Base-by-base conservation (phyloP, 2,888 invertebrate genomes). In the Euspilapteryx auroguttella region DNA sequence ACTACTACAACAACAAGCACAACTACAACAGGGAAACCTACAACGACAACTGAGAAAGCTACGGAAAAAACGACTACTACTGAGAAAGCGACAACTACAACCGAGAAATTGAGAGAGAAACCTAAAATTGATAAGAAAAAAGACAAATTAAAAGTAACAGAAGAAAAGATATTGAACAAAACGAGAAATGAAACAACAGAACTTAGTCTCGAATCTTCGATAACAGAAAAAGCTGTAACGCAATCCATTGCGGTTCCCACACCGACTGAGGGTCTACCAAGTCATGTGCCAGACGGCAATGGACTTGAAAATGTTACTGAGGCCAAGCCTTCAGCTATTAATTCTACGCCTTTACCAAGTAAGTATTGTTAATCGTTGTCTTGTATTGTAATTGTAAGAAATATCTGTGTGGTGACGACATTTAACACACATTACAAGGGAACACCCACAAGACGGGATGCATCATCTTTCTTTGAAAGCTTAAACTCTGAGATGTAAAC, bases 111-210 rank as follows among this genome's bases (percentile, higher is more conserved):
- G 2, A 32, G 32, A 21, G 53, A 54, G 27, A 52, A 46, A 31
- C 50, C 40, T 17, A 63, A 68, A 38, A 35, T 41, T 4, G 61
- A 66, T 5, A 51, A 51, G 32, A 66, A 71, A 5, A 69, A 69
- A 35, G 68, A 71, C 31, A 68, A 68, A 47, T 65, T 68, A 0
- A 42, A 42, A 4, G 38, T 42, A 2, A 27, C 25, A 2, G 68
- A 68, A 2, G 69, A 68, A 39, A 59, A 63, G 4, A 59, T 56
- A 38, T 43, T 34, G 8, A 44, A 28, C 28, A 21, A 44, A n/a
- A 63, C 55, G 49, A 46, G 58, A 7, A 61, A 56, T 36, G 32
- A 45, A 24, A 45, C 47, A 64, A 14, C 45, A 55, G 1, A 62
- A 50, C 42, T 56, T 52, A 42, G 51, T 0, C 48, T 69, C 21